Base-by-base conservation (phyloP, 2,797 vertebrate species). In the Lemur catta region DNA sequence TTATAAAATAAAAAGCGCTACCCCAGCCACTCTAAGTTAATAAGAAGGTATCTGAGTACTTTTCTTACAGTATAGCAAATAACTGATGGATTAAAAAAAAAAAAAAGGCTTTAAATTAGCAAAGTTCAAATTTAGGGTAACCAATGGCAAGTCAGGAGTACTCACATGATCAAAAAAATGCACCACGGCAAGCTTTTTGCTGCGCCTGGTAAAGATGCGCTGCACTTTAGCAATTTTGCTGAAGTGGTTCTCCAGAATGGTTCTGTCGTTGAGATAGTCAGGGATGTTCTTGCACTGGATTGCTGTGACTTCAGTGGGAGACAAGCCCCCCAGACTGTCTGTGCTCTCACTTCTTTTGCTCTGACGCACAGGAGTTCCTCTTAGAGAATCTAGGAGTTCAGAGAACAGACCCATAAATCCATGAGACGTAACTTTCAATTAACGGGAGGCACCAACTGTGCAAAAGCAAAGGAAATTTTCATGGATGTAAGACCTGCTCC, bases 131-230 rank as follows among this genome's bases (percentile, higher is more conserved):
- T 43, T 30, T 78, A 26, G 20, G 18, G 3, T 59, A 67, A 72
- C 30, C 50, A 50, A 41, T 0, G 26, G 17, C 67, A 91, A 65
- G 55, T 15, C 11, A 9, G 30, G 48, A 55, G 24, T 33, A 98
- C 99, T 99, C 96, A 99, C 99, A 0, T 99, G 99, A 97, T 99
- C 99, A 28, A 98, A 97, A 55, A 99, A 99, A 97, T 99, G 98
- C 7, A 99, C 97, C 17, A 99, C 94, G 0, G 99, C 99, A 82
- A 98, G 95, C 79, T 99, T 99, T 92, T 99, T 99, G 24, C 82
- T 97, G 14, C 99, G 98, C 9, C 98, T 98, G 74, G 99, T 99
- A 91, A 97, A 98, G 74, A 99, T 18, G 35, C 98, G 99, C 2
- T 98, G 97, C 71, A 99, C 98, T 98, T 98, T 99, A 0, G 99